Percentiles rank a stretch among this genome's conserved stretches.
These are phyloP conservation scores for Dicranocentrus wangi DNA, from an alignment of 2,888 invertebrate genomes.

Conservation along the genomic window DNA sequence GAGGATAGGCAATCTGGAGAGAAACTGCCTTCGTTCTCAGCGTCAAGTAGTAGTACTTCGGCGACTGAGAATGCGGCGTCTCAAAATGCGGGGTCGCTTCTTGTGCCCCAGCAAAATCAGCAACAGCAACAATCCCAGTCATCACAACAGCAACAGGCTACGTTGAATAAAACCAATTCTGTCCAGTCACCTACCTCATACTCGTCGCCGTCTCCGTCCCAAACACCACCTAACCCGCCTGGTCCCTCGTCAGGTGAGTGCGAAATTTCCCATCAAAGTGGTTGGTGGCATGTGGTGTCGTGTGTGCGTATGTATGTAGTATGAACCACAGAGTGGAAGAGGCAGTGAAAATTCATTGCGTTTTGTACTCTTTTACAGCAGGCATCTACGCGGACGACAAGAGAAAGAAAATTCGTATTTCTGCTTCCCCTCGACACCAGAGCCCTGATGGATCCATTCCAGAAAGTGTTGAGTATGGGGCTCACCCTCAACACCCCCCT, in stretches of 20 bases:
- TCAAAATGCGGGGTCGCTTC: slow-evolving; percentile 73
- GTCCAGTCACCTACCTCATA: slow-evolving; percentile 75
- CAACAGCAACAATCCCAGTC: slow-evolving; percentile 67
- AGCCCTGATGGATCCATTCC: slow-evolving; percentile 72
- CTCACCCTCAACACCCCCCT: slow-evolving; percentile 67
- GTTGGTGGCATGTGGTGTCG: too few species aligned
- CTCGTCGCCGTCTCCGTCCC: slow-evolving; percentile 76
- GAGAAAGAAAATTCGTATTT: slow-evolving; percentile 72
- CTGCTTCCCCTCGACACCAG: slow-evolving; percentile 70
- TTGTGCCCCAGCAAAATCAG: slow-evolving; percentile 71
- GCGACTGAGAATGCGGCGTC: slow-evolving; percentile 72
- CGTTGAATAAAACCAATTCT: slow-evolving; percentile 73
- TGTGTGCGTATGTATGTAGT: too few species aligned
- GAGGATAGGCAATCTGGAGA: slow-evolving; percentile 70
- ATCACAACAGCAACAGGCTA: slow-evolving; percentile 61
- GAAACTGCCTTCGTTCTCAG: slow-evolving; percentile 65
- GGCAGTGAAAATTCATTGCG: too few species aligned
- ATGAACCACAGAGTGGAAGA: too few species aligned
- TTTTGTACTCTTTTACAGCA: slow-evolving; percentile 32
- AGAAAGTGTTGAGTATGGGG: slow-evolving; percentile 72
- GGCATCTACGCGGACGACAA: slow-evolving; percentile 72
- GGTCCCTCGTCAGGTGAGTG: slow-evolving; percentile 65
- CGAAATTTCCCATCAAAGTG: not conserved
- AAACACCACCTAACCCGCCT: slow-evolving; percentile 72
- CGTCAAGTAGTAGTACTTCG: slow-evolving; percentile 62